phyloP scores from a whole-genome alignment of 1,140 invertebrate species.

The Hylaeus anthracinus region DNA sequence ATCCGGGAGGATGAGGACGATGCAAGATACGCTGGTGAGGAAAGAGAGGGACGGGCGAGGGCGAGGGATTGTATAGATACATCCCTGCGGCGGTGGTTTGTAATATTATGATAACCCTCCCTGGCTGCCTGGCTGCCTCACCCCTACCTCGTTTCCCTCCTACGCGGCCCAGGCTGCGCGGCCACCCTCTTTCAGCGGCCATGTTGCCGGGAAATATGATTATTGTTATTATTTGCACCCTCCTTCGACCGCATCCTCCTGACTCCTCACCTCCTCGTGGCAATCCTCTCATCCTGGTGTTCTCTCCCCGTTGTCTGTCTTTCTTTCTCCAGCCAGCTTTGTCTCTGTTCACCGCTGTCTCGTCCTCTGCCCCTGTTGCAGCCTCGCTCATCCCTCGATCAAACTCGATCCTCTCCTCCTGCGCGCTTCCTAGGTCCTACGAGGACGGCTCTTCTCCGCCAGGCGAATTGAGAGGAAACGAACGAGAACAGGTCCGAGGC shows the following conservation, averaged over 20 bases:
- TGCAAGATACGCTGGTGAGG: conserved; percentile 18
- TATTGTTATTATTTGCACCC: conserved; percentile 81
- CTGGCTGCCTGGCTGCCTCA: conserved; percentile 63
- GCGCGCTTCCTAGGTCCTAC: conserved; percentile 43
- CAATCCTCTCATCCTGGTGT: conserved; percentile 57
- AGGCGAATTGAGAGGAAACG: conserved; percentile 76
- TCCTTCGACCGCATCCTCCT: conserved; percentile 73
- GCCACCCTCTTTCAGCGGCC: conserved; percentile 80
- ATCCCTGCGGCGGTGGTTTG: conserved; percentile 79
- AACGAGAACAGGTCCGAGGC: conserved; percentile 73
- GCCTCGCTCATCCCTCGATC: conserved; percentile 55
- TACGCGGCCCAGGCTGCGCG: conserved; percentile 62
- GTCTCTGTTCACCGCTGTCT: conserved; percentile 30
- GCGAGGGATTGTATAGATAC: conserved; percentile 77
- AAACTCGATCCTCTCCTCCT: conserved; percentile 44
- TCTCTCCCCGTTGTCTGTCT: conserved; percentile 32
- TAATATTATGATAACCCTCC: conserved; percentile 81
- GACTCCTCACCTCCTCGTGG: conserved; percentile 67
- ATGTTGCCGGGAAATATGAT: conserved; percentile 81
- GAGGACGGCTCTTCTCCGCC: conserved; percentile 46
- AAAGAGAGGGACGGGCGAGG: conserved; percentile 37
- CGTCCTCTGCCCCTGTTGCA: neutral
- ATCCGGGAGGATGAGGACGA: conserved; percentile 10
- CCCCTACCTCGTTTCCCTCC: conserved; percentile 62
- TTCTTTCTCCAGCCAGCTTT: conserved; percentile 44